Base-by-base conservation (phyloP, 1,140 invertebrate species). In the Zaprionus vittiger region DNA sequence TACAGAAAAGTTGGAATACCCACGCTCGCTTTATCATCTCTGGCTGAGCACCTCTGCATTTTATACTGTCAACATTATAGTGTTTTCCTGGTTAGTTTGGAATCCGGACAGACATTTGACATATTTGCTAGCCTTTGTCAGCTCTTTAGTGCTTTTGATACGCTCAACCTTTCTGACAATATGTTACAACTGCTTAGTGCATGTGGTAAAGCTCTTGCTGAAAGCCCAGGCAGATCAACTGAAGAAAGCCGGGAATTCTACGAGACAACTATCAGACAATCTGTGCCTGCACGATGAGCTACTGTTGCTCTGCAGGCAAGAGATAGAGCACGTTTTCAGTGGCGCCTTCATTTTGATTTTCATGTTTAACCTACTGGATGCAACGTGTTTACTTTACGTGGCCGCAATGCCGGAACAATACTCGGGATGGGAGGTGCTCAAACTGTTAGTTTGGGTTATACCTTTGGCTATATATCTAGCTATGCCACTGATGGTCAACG, bases 401-500 rank as follows among this genome's bases (percentile, higher is more conserved):
- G n/a, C 52, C n/a, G 1, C 44, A 11, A 7, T 76, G 12, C 22
- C 22, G 9, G 41, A 56, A 12, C 15, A 31, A 1, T 57, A 31
- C 15, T 56, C 56, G 7, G 2, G 9, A 1, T 4, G 0, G 7
- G 57, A 77, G 3, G 17, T 31, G 5, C 0, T 38, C 1, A 31
- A 9, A 4, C 4, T 60, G 6, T 5, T 56, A 1, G 14, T 12
- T 12, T 73, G 74, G 74, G 3, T 61, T 5, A 1, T 41, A n/a
- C 62, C 70, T 6, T 4, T 77, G 7, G 3, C 2, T 20, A 6
- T 66, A 14, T 77, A 67, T 24, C 6, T 57, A 1, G 12, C 1
- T 9, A 15, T 77, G 57, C 70, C 74, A 12, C 20, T 77, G 37
- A 17, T 26, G 15, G 14, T 54, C 22, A 77, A 77, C 15, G 60